Evolutionary conservation across 2,113 vertebrate genomes (phyloP), one percentile per base, ranked within the genome.

Genomic region (Forbesichthys papilliferus): DNA sequence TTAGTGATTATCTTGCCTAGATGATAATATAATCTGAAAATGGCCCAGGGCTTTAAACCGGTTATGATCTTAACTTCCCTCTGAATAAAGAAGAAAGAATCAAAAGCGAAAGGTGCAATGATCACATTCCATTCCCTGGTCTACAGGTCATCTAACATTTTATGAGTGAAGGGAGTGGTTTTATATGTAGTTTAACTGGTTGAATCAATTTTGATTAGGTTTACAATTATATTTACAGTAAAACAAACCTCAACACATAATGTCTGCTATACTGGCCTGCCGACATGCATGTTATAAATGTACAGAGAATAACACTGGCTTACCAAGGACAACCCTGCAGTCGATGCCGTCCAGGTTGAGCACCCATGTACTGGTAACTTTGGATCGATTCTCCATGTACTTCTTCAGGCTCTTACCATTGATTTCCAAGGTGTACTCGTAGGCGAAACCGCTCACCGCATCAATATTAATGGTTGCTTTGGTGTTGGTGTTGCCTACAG

Each of bases 401-500:
- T 96, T 95, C 86, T 98, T 98, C 74, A 99, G 88, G 79, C 96
- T 99, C 79, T 96, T 97, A n/a, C 97, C 97, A 49, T 99, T 94
- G 68, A 99, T 96, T 87, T 99, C 98, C 87, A 99, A 83, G 0
- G 97, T 98, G 90, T 99, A 99, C 73, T 99, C 96, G 16, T 99
- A 99, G 2, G 96, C 95, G 77, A 99, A 99, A 3, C 96, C 96
- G 61, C 96, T 90, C 74, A 98, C 87, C 0, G 98, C 96, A 65
- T 99, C 96, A 9, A 99, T 99, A 82, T 96, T 98, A 86, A 99
- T 98, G 65, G 95, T 95, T 42, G 98, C 98, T 88, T 96, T 99
- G 16, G 94, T 95, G 74, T 95, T 92, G 1, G 94, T 70, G 49
- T 90, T 91, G 73, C 97, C 97, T 79, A 99, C 95, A 1, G 33